Evolutionary conservation across 2,113 vertebrate species (phyloP).

Genomic region (Pleuronectes platessa): DNA sequence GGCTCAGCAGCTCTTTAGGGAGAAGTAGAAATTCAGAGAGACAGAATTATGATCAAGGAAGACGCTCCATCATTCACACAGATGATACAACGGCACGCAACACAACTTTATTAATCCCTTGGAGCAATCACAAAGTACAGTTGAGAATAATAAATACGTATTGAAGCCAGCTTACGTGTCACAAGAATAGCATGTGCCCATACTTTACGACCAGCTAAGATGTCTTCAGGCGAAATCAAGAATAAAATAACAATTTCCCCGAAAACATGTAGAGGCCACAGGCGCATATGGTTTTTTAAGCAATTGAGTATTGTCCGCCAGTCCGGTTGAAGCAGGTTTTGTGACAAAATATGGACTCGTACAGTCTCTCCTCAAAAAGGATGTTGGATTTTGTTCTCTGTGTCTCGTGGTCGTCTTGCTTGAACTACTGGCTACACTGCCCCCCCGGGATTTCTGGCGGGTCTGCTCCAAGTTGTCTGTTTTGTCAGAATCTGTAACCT

Average conservation of each 20-base stretch:
- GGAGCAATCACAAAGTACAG: conserved; percentile 12
- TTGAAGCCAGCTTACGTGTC: neutral
- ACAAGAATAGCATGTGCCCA: neutral
- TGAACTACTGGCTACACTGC: too few relatives aligned
- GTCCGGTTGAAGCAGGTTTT: neutral
- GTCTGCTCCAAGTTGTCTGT: too few relatives aligned
- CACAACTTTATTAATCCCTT: conserved; percentile 40
- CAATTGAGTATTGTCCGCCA: neutral
- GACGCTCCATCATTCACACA: conserved; percentile 20
- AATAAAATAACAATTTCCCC: neutral
- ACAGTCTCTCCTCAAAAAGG: too few relatives aligned
- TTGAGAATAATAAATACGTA: conserved; percentile 26
- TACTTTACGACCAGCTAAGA: neutral
- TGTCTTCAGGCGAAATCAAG: neutral
- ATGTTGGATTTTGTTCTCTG: too few relatives aligned
- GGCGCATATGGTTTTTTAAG: neutral
- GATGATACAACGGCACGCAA: conserved; percentile 25
- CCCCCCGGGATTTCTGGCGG: too few relatives aligned
- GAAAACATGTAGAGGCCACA: neutral
- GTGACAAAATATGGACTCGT: too few relatives aligned
- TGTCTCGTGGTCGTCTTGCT: too few relatives aligned
- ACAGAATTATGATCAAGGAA: conserved; percentile 29
- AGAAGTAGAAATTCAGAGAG: conserved; percentile 13
- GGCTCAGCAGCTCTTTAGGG: conserved; percentile 28
- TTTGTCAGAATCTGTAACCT: too few relatives aligned